Evolutionary conservation across 2,888 invertebrate genomes (phyloP).

Genomic region (Xestia c-nigrum): DNA sequence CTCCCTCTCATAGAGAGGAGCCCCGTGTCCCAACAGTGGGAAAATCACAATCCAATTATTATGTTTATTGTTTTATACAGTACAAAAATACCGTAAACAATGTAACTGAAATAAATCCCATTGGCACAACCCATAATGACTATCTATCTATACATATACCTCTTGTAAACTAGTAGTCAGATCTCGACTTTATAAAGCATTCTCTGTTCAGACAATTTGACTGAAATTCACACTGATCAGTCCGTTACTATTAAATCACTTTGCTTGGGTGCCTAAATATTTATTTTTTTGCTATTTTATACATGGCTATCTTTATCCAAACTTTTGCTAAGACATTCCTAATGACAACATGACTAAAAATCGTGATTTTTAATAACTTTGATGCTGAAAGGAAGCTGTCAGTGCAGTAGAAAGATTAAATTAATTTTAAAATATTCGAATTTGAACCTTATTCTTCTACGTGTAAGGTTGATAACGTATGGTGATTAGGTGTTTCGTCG

Average conservation of each 20-base stretch:
- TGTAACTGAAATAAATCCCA: background rate
- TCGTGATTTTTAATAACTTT: slow-evolving; percentile 25
- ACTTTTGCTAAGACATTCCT: slow-evolving; percentile 53
- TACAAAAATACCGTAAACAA: background rate
- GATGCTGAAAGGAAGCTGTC: background rate
- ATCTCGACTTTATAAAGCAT: background rate
- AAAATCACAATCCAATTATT: background rate
- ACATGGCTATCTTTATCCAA: slow-evolving; percentile 6
- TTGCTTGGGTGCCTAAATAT: slow-evolving; percentile 8
- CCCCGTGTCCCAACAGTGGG: background rate
- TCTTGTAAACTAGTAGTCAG: background rate
- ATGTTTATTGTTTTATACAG: background rate
- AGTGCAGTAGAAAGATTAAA: background rate
- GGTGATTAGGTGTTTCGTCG: background rate
- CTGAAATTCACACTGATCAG: background rate
- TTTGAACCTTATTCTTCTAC: background rate
- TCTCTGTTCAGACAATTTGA: background rate
- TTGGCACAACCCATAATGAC: background rate
- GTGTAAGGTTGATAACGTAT: background rate
- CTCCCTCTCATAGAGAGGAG: background rate
- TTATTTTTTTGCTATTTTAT: slow-evolving; percentile 17
- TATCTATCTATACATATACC: background rate
- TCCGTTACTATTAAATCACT: background rate
- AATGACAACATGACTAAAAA: slow-evolving; percentile 23
- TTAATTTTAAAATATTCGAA: background rate